phyloP scores from a whole-genome alignment of 2,797 vertebrate species.

The Peromyscus melanophrys region DNA sequence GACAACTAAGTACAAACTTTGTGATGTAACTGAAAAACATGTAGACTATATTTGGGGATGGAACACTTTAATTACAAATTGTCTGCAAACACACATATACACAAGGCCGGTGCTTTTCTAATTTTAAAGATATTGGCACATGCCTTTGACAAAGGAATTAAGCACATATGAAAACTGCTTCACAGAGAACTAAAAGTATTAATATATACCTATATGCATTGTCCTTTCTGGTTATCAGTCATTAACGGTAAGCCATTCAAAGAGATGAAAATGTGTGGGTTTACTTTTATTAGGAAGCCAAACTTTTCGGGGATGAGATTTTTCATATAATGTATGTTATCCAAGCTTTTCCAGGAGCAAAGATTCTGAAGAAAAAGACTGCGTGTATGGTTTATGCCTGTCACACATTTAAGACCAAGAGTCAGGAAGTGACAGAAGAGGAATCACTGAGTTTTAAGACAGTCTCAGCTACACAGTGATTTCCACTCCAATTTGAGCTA shows the following conservation, averaged over 20 bases:
- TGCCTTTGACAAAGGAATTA: background rate
- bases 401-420: background rate
- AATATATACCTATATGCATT: background rate
- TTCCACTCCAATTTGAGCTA: background rate
- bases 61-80: background rate
- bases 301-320: background rate
- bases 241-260: slow-evolving; percentile 41
- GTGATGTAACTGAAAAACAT: background rate
- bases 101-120: background rate
- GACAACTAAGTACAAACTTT: slow-evolving; percentile 30
- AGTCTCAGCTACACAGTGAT: background rate
- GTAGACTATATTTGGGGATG: background rate
- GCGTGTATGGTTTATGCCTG: background rate
- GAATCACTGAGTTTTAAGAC: background rate
- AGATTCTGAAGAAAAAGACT: background rate
- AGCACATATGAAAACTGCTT: background rate
- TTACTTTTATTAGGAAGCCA: slow-evolving; percentile 16
- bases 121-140: slow-evolving; percentile 29
- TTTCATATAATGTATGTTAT: background rate
- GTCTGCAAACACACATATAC: background rate
- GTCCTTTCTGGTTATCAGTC: background rate
- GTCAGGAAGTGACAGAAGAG: background rate
- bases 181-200: slow-evolving; percentile 53
- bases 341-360: slow-evolving; percentile 23
- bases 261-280: slow-evolving; percentile 28